Base-by-base conservation (phyloP, 2,797 vertebrate genomes). In the Poecile montanus region DNA sequence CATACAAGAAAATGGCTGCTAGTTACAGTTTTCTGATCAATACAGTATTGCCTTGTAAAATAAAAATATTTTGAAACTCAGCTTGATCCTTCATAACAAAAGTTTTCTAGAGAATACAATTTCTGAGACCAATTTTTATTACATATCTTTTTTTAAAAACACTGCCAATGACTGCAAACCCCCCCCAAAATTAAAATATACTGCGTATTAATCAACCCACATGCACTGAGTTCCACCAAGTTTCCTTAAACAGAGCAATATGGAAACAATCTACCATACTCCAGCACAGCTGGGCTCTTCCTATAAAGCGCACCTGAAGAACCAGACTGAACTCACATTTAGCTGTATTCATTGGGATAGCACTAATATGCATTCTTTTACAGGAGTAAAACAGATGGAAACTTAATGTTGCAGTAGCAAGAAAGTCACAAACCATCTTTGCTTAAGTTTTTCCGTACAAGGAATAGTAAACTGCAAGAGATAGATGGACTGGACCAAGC, bases 1-100 rank as follows among this genome's bases (percentile, higher is more conserved):
- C 21, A 48, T 54, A 40, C 27, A 90, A 60, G 27, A 88, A 97
- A 91, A 94, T 90, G 56, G 79, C 45, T 87, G 34, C 66, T 87
- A 86, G 60, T 85, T 87, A 85, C 13, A 74, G 10, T 86, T 85
- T 80, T 72, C 29, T 89, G 44, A 96, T 75, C 61, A 86, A 57
- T 80, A 91, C 34, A 65, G 17, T 21, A 65, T n/a, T 61, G 20
- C 74, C 26, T 81, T 77, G 6, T 23, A 70, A 80, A 54, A 78
- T 32, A 83, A 42, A 50, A 89, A 56, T 26, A 21, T 88, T 78
- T 77, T 66, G 45, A 76, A 93, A 20, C 11, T 76, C 62, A 71
- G 20, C 56, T n/a, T 88, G 44, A 66, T 84, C 32, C 19, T 67
- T 86, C 18, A 63, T 50, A 91, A 81, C 23, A 66, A 82, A 42